These are phyloP conservation scores for Helleia helle DNA, from an alignment of 2,888 invertebrate genomes.

Conservation along the genomic window DNA sequence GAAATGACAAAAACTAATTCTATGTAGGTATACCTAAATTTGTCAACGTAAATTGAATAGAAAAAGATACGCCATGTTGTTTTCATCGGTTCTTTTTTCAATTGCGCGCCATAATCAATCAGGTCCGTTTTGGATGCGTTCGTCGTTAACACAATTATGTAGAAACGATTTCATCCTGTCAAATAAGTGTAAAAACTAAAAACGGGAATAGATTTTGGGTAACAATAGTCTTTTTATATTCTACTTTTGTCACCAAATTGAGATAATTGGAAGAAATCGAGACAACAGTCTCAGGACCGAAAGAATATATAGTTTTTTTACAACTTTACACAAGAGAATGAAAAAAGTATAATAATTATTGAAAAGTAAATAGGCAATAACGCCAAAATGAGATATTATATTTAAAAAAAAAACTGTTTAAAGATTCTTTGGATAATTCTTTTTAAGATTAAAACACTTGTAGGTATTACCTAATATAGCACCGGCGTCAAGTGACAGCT, in stretches of 20 bases:
- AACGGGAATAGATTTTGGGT: not conserved
- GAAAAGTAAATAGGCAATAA: too few relatives aligned
- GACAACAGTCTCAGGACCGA: too few relatives aligned
- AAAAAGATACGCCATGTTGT: slow-evolving; percentile 8
- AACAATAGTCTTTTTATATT: not conserved
- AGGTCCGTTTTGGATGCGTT: slow-evolving; percentile 40
- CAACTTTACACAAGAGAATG: too few relatives aligned
- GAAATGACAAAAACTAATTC: slow-evolving; percentile 13
- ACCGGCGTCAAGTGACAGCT: too few relatives aligned
- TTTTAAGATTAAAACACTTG: too few relatives aligned
- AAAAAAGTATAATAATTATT: too few relatives aligned
- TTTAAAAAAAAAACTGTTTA: too few relatives aligned
- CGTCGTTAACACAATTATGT: slow-evolving; percentile 66
- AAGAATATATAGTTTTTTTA: too few relatives aligned
- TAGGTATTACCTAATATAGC: too few relatives aligned
- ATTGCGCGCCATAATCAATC: slow-evolving; percentile 34
- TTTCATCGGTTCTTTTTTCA: slow-evolving; percentile 11
- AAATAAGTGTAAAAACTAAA: slow-evolving; percentile 24
- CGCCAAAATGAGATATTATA: too few relatives aligned
- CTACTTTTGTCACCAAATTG: not conserved
- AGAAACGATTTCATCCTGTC: slow-evolving; percentile 56
- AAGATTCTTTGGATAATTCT: too few relatives aligned
- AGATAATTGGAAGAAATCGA: not conserved
- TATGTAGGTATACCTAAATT: too few relatives aligned
- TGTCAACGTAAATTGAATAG: slow-evolving; percentile 11